Base-by-base conservation (phyloP, 2,888 invertebrate genomes). In the Tachina fera region DNA sequence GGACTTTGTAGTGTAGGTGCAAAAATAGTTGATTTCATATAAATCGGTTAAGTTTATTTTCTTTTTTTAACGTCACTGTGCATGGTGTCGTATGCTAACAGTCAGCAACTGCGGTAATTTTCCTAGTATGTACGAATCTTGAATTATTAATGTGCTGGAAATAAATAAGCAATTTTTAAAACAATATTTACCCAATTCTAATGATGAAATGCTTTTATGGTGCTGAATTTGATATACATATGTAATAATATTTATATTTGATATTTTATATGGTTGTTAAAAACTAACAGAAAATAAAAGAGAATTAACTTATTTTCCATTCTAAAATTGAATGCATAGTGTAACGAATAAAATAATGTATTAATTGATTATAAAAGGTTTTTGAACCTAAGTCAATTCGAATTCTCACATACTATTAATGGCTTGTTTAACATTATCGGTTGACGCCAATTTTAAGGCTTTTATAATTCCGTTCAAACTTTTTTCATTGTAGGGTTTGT, bases 371-470 rank as follows among this genome's bases (percentile, higher is more conserved):
- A 43, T 49, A 61, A 70, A 63, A 56, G 14, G 11, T 43, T 61
- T 65, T 65, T 43, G 43, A 76, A 74, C 47, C 19, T 74, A 82
- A 70, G n/a, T 43, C 19, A 77, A 84, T 49, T 63, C 43, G 3
- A 84, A 45, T 61, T 56, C 68, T 91, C 89, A 91, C 41, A 92
- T 90, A 49, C 92, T 91, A 86, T 92, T 92, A 78, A 93, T 93
- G n/a, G 92, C 92, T 88, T 92, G 92, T 87, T 93, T 90, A 49
- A 93, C 91, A 88, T 92, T 93, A 43, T 92, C 91, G n/a, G 92
- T 91, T 82, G 91, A 91, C n/a, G 91, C 92, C 78, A 92, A 86
- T 83, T 93, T 93, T n/a, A 93, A 87, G 1, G 93, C 93, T 16
- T 89, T 89, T 58, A 92, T 88, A 47, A 93, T 92, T 31, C 90